phyloP scores from a whole-genome alignment of 2,113 vertebrate genomes.

The Uria lomvia region DNA sequence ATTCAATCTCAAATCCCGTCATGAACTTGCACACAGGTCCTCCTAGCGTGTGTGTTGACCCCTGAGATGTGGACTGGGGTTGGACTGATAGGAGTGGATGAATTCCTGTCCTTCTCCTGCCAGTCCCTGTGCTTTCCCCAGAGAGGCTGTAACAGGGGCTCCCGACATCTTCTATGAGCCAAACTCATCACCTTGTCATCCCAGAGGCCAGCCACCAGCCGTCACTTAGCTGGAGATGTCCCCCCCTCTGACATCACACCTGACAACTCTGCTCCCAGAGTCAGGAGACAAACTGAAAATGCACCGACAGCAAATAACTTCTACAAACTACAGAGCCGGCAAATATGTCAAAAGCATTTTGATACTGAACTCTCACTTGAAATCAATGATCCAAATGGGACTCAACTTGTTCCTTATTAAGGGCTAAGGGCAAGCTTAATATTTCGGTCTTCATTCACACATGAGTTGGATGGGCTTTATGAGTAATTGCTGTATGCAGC shows the following conservation, averaged over 20 bases:
- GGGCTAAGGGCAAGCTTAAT: neutral
- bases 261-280: neutral
- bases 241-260: neutral
- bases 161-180: neutral
- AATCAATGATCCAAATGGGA: conserved; percentile 20
- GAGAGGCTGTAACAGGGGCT: neutral
- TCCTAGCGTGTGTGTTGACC: neutral
- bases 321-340: neutral
- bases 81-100: neutral
- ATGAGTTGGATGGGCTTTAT: neutral
- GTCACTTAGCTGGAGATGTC: neutral
- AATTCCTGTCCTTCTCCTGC: neutral
- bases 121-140: neutral
- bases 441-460: neutral
- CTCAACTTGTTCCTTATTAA: neutral
- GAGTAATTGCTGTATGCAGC: neutral
- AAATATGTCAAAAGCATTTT: conserved; percentile 26
- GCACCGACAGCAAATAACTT: neutral
- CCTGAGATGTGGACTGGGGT: neutral
- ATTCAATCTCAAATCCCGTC: neutral
- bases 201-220: neutral
- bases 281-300: neutral
- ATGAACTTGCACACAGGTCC: rapidly evolving
- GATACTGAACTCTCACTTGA: neutral
- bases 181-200: neutral